phyloP scores from a whole-genome alignment of 35 echinoderm and acorn worm species.

The Lytechinus variegatus region DNA sequence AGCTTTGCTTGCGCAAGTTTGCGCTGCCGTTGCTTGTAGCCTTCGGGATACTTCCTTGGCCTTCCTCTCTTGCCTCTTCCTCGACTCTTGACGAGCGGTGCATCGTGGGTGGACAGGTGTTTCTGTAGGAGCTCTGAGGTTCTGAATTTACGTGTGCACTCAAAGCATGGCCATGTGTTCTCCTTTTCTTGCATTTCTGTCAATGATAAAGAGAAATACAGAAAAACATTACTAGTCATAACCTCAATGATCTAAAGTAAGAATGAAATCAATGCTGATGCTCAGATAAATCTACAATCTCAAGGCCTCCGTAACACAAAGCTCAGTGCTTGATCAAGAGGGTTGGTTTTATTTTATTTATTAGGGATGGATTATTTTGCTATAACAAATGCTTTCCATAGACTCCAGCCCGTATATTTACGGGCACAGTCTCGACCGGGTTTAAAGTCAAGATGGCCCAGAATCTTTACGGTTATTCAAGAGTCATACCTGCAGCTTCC shows the following conservation, averaged over 20 bases:
- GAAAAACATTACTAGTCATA: slow-evolving; percentile 1
- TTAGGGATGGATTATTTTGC: too few relatives aligned
- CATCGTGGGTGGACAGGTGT: slow-evolving; percentile 89
- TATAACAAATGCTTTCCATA: too few relatives aligned
- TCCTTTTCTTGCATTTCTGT: slow-evolving; percentile 95
- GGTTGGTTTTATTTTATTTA: too few relatives aligned
- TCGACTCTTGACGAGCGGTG: slow-evolving; percentile 58
- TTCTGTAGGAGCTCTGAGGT: slow-evolving; percentile 95
- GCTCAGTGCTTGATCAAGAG: too few relatives aligned
- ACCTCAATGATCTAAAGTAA: not conserved
- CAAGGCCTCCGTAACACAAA: too few relatives aligned
- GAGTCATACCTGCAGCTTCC: slow-evolving; percentile 82
- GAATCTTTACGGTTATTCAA: too few relatives aligned
- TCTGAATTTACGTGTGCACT: slow-evolving; percentile 88
- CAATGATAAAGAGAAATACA: not conserved
- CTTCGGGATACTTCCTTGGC: slow-evolving; percentile 85
- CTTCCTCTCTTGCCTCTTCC: slow-evolving; percentile 66
- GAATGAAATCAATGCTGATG: too few relatives aligned
- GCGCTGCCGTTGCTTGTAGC: slow-evolving; percentile 58
- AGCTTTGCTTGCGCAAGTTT: slow-evolving; percentile 64
- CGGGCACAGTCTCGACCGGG: too few relatives aligned
- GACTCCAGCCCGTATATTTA: too few relatives aligned
- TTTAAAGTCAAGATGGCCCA: too few relatives aligned
- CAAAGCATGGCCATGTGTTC: slow-evolving; percentile 97
- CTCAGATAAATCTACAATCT: too few relatives aligned